Base-by-base conservation (phyloP, 2,113 vertebrate species). In the Cygnus buccinator region DNA sequence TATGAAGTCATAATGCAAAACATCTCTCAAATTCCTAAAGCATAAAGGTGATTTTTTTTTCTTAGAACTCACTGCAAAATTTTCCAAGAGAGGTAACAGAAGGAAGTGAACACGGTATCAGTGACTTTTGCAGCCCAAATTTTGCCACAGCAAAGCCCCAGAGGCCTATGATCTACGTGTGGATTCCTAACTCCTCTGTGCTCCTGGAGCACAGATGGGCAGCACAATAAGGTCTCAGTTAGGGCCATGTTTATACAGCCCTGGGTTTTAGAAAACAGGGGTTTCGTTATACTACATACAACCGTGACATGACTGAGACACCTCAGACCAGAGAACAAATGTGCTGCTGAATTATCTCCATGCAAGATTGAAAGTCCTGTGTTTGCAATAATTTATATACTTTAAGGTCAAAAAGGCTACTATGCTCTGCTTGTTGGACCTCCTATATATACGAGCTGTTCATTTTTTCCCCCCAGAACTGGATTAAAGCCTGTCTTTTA, bases 401-500 rank as follows among this genome's bases (percentile, higher is more conserved):
- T 89, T 70, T 89, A 84, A 75, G 72, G 66, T 71, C 57, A 78
- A 48, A 90, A 43, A 75, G 6, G 7, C 10, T 61, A 28, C 57
- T 63, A 26, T 2, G 57, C 84, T 87, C 62, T 76, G 33, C 39
- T 76, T 87, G 58, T 76, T 66, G 78, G 74, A 91, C 33, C 57
- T 89, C 57, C 78, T 70, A 39, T 6, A 58, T 7, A 25, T 33
- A 75, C 6, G 81, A 10, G 28, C 15, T 67, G 21, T 26, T 77
- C 35, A 26, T 66, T 41, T 39, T 33, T 21, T 6, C 3, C 9
- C 20, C 12, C 3, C 33, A 78, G 39, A 91, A 83, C 14, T 31
- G 50, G 58, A 87, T 79, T 82, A 93, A 93, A 91, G 35, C 28
- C 23, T 72, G 29, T 76, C 23, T 66, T 94, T 93, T 66, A 89